Evolutionary conservation across 2,888 invertebrate species (phyloP).

Genomic region (Prosapia bicincta): DNA sequence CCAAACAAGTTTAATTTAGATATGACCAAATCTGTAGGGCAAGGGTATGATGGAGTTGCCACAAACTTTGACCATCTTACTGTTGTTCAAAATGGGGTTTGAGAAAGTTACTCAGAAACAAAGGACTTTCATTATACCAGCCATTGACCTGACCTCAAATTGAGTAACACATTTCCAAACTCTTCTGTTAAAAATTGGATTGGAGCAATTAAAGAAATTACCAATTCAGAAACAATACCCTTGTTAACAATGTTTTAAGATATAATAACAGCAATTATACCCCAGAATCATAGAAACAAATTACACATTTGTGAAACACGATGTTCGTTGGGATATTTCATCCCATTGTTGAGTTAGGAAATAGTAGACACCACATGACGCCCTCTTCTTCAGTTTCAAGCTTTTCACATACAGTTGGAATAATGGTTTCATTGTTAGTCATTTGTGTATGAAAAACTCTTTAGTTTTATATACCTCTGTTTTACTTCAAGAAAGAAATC

Average conservation of each 20-base stretch:
- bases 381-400: too few relatives aligned
- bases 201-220: neutral
- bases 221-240: neutral
- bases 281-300: neutral
- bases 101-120: neutral
- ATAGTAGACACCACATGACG: too few relatives aligned
- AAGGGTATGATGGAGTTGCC: constrained; percentile 6
- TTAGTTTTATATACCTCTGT: neutral
- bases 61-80: neutral
- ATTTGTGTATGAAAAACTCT: too few relatives aligned
- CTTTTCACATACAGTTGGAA: too few relatives aligned
- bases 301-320: too few relatives aligned
- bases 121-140: too few relatives aligned
- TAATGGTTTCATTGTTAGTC: too few relatives aligned
- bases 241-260: neutral
- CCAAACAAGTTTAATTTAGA: too few relatives aligned
- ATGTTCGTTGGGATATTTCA: too few relatives aligned
- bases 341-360: too few relatives aligned
- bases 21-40: neutral
- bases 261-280: neutral
- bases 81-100: neutral
- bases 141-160: too few relatives aligned
- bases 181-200: neutral
- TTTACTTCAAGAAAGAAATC: neutral
- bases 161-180: neutral